Evolutionary conservation across 2,113 vertebrate genomes (phyloP), one percentile per base, ranked within the genome.

Genomic region (Solea solea): DNA sequence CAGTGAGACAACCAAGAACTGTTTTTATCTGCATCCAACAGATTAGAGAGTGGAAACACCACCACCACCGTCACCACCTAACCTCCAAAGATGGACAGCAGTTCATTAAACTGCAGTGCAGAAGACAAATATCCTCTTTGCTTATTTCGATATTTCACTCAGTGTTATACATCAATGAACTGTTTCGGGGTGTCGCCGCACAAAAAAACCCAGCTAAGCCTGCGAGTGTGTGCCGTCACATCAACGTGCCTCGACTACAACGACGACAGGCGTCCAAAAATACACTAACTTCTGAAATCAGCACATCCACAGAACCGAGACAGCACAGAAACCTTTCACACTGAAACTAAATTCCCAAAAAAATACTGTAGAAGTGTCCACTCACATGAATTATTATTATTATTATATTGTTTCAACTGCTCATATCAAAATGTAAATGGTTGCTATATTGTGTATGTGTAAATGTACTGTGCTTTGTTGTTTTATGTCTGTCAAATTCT

Each of bases 21-120:
- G 96, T 34, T 97, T 21, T 97, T 96, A 97, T 94, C 92, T 94
- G 92, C 93, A 95, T 94, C 91, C 90, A 91, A 93, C 90, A 96
- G 95, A 97, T 96, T 95, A 95, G 94, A 94, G 93, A 91, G 91
- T 61, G 91, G 93, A 93, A 94, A 95, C 93, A 91, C 9, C 91
- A 34, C 67, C 93, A 7, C 58, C 59, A 15, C 68, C 69, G 2
- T 44, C 4, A 34, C 8, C 9, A 27, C 12, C 8, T 3, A 15
- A 0, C 49, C 48, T 4, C 5, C 42, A 64, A 28, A 90, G 91
- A 81, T 81, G 94, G 93, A 94, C 94, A 95, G 90, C 89, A 80
- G 88, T 94, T 94, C 93, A 93, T 92, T 90, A 69, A 66, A 55
- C 69, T 66, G 44, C 46, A 67, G 69, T 63, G 58, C 60, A 48